Evolutionary conservation across 2,888 invertebrate genomes (phyloP).

Genomic region (Melanostoma mellinum): DNA sequence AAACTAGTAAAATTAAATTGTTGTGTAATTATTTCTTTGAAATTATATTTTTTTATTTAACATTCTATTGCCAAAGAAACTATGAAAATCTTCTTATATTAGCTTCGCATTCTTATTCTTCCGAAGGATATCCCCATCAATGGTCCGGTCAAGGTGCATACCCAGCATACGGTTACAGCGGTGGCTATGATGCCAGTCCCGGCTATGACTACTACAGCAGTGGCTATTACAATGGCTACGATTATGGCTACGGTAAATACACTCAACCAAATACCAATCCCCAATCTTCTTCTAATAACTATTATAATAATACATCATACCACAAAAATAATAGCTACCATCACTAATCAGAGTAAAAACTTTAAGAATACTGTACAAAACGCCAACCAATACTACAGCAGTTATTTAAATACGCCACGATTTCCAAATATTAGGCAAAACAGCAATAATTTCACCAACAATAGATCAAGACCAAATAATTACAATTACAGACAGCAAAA

Average conservation of each 20-base stretch:
- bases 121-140: conserved; percentile 79
- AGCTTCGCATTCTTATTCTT: conserved; percentile 47
- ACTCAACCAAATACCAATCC: conserved; percentile 80
- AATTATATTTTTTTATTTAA: conserved; percentile 44
- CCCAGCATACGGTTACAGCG: conserved; percentile 87
- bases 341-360: conserved; percentile 75
- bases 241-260: conserved; percentile 85
- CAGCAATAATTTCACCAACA: conserved; percentile 58
- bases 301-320: conserved; percentile 80
- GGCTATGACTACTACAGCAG: conserved; percentile 90
- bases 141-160: conserved; percentile 85
- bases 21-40: conserved; percentile 40
- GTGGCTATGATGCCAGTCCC: conserved; percentile 85
- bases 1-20: conserved; percentile 7
- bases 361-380: conserved; percentile 72
- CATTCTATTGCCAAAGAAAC: conserved; percentile 17
- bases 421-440: conserved; percentile 67
- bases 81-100: conserved; percentile 55
- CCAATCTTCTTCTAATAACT: conserved; percentile 79
- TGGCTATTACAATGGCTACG: conserved; percentile 85
- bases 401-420: conserved; percentile 69
- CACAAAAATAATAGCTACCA: conserved; percentile 81
- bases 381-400: conserved; percentile 69
- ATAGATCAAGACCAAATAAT: conserved; percentile 70
- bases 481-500: conserved; percentile 60